Conservation (phyloP, 2,888 invertebrate genomes). For the Exephanes ischioxanthus region DNA sequence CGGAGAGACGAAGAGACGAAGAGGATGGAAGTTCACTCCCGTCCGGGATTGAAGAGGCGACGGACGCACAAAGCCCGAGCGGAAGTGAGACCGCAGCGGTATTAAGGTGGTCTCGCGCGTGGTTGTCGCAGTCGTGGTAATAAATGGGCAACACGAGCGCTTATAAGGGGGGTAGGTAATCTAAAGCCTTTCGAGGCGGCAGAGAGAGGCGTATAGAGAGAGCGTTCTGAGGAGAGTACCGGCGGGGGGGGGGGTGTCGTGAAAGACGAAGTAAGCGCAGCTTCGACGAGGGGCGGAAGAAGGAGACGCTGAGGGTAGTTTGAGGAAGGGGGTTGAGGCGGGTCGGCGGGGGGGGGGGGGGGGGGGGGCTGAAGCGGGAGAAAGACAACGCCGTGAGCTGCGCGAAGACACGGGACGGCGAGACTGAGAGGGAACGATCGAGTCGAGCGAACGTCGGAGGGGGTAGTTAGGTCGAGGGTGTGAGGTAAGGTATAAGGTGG, state of each 20-base stretch:
- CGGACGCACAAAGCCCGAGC: slow-evolving; percentile 59
- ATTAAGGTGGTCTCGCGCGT: slow-evolving; percentile 72
- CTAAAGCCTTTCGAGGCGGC: slow-evolving; percentile 82
- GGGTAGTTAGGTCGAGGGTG: slow-evolving; percentile 71
- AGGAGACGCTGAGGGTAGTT: slow-evolving; percentile 20
- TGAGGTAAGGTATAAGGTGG: slow-evolving; percentile 84
- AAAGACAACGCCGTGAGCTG: slow-evolving; percentile 40
- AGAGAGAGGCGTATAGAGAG: slow-evolving; percentile 63
- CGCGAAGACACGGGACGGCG: slow-evolving; percentile 35
- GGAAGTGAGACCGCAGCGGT: slow-evolving; percentile 58
- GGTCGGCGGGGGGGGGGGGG: slow-evolving; percentile 49
- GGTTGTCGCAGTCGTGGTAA: slow-evolving; percentile 81
- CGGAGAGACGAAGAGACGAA: neutral
- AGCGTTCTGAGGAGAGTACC: slow-evolving; percentile 48
- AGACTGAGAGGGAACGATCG: slow-evolving; percentile 36
- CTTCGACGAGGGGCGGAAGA: slow-evolving; percentile 11
- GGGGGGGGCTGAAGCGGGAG: slow-evolving; percentile 70
- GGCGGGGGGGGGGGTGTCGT: slow-evolving; percentile 42
- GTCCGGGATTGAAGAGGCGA: slow-evolving; percentile 46
- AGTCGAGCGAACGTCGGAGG: slow-evolving; percentile 44
- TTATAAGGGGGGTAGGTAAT: slow-evolving; percentile 84
- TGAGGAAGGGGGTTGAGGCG: slow-evolving; percentile 17
- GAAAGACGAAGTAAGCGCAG: slow-evolving; percentile 67
- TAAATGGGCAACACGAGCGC: slow-evolving; percentile 85
- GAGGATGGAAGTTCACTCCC: slow-evolving; percentile 40